Base-by-base conservation (phyloP, 2,888 invertebrate genomes). In the Hyposoter didymator region DNA sequence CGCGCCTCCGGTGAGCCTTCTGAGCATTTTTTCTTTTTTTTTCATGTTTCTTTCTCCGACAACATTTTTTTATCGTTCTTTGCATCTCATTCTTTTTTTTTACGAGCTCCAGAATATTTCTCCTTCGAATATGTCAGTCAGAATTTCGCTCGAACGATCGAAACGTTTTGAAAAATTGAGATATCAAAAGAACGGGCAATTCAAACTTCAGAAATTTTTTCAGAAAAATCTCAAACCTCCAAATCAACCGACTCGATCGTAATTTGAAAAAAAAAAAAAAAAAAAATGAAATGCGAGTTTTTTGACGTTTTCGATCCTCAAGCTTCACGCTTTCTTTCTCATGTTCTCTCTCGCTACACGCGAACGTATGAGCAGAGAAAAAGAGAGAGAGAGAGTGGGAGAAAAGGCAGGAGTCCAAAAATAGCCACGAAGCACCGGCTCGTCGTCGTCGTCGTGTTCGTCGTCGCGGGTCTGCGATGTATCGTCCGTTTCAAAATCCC, bases 401-500 rank as follows among this genome's bases (percentile, higher is more conserved):
- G 28, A 22, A 14, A 28, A n/a, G 72, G 70, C 80, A 55, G 64
- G 82, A 43, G 74, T 78, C 81, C 85, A 86, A 81, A 76, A 86
- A 86, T 86, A 84, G 85, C 80, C 78, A 67, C 78, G 78, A 59
- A 78, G 80, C 84, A 84, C 83, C 64, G 75, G 78, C 85, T 84
- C 80, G 69, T 69, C 74, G 69, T 52, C 75, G 32, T 19, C 52
- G 73, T 45, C 64, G 62, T 52, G 39, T 64, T 73, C 64, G 47
- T 52, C 49, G 52, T 49, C 52, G 39, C 80, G 69, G 76, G 83
- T 76, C 85, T 78, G 83, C 83, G 74, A 84, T 86, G 81, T 84
- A 86, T 83, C 80, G 85, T 78, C 66, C 74, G 80, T 84, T 74
- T 86, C 78, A 83, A 83, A 86, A 85, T 78, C 76, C 69, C 62